Evolutionary conservation across 1,140 invertebrate genomes (phyloP), one percentile per base, ranked within the genome.

Genomic region (Ruditapes philippinarum): DNA sequence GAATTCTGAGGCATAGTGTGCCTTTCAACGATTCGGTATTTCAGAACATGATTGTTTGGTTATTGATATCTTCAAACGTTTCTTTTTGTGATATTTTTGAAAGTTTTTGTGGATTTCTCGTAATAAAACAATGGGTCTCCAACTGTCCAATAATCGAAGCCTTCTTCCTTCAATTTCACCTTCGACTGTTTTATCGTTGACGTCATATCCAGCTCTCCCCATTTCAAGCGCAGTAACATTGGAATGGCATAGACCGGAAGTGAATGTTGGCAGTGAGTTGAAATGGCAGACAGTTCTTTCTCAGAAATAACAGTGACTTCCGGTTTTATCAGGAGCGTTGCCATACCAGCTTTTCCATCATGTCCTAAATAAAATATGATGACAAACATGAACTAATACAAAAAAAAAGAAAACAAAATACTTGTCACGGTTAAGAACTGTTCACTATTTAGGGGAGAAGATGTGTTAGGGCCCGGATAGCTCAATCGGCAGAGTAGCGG

Each of bases 161-260:
- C 98, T 94, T 99, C 98, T 92, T 98, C 97, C 95, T 98, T 98
- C 28, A 99, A 97, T 5, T 88, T 89, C 0, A 88, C 49, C 81
- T 95, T 95, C 31, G 68, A 62, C 36, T 94, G 93, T 82, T 95
- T 95, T 62, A 93, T 93, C 0, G 94, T 95, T 0, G 81, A 86
- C 12, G 94, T 94, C 25, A 94, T 54, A 5, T 91, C 80, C 19
- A 93, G 74, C 40, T 91, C 83, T 11, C 88, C 51, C 45, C 45
- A 70, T 31, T 91, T 82, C 14, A 99, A 97, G 91, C 99, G 96
- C 74, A 99, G 95, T 95, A 99, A 99, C 79, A 98, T 96, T 0
- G 99, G 99, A 62, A 97, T 96, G 0, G 98, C 98, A 95, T 99
- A 99, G 0, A 96, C 94, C 0, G 98, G 98, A 68, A 99, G 95